Percentiles rank a stretch among this genome's conserved stretches.
Conservation (phyloP, 2,113 vertebrate genomes). For the Crotalus helleri region DNA sequence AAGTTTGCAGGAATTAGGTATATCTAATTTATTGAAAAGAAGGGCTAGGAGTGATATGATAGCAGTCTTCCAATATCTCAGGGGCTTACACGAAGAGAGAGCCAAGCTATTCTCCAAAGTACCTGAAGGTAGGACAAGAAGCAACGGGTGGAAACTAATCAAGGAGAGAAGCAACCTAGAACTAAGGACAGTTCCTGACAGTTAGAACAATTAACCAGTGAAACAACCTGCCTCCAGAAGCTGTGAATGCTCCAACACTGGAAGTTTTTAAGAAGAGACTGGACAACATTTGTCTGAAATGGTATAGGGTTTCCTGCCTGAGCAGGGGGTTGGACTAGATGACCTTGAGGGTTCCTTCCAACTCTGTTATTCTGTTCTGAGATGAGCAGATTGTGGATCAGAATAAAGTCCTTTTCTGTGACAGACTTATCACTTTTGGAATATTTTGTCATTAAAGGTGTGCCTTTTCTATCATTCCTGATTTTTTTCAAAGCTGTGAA, state of each 20-base stretch:
- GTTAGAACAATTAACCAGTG: not conserved
- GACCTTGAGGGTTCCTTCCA: not conserved
- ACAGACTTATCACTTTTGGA: not conserved
- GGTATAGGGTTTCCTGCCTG: not conserved
- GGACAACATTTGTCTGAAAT: not conserved
- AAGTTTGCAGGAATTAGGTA: not conserved
- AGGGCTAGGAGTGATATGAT: not conserved
- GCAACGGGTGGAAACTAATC: not conserved
- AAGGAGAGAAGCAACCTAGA: not conserved
- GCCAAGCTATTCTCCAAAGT: not conserved
- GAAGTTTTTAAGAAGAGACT: not conserved
- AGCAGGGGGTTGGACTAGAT: not conserved
- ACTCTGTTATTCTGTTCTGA: not conserved
- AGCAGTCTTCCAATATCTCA: not conserved
- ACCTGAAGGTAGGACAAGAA: not conserved
- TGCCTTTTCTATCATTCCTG: not conserved
- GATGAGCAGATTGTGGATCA: not conserved
- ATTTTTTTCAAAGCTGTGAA: not conserved
- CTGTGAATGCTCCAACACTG: not conserved
- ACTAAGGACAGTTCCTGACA: not conserved
- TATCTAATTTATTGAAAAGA: not conserved
- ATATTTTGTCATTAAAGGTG: not conserved
- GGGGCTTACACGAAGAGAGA: not conserved
- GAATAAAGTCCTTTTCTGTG: not conserved
- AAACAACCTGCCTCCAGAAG: not conserved